phyloP scores from a whole-genome alignment of 2,888 invertebrate genomes.

The Drosophila stalkeri region DNA sequence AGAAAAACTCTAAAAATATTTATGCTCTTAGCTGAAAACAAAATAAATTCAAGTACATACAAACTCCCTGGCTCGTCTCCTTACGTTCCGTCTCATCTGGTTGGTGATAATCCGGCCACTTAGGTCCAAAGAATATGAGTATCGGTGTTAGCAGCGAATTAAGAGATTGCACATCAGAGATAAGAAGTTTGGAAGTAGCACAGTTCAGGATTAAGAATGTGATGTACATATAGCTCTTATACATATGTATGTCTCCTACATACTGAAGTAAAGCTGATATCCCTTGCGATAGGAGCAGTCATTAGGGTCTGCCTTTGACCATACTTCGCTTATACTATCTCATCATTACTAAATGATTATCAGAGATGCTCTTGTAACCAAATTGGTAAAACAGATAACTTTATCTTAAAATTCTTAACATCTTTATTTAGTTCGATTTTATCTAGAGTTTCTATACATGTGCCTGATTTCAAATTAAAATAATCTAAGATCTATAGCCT shows the following conservation, averaged over 20 bases:
- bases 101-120: constrained; percentile 37
- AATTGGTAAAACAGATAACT: constrained; percentile 65
- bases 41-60: constrained; percentile 30
- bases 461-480: constrained; percentile 2
- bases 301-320: constrained; percentile 49
- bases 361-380: constrained; percentile 35
- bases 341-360: constrained; percentile 30
- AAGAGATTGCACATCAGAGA: constrained; percentile 64
- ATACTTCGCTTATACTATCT: constrained; percentile 27
- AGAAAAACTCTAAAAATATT: constrained; percentile 45
- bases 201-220: constrained; percentile 10
- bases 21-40: constrained; percentile 42
- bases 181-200: constrained; percentile 47
- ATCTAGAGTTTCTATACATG: constrained; percentile 6
- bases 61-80: neutral
- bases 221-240: neutral
- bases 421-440: constrained; percentile 40
- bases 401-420: constrained; percentile 51
- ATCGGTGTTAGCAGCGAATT: constrained; percentile 17
- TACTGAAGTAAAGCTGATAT: constrained; percentile 12
- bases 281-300: constrained; percentile 34
- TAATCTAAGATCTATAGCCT: neutral
- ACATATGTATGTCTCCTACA: constrained; percentile 9
- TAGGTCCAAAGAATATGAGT: constrained; percentile 1
- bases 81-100: constrained; percentile 2